Conservation (phyloP, 2,888 invertebrate genomes). For the Gasteruption jaculator region DNA sequence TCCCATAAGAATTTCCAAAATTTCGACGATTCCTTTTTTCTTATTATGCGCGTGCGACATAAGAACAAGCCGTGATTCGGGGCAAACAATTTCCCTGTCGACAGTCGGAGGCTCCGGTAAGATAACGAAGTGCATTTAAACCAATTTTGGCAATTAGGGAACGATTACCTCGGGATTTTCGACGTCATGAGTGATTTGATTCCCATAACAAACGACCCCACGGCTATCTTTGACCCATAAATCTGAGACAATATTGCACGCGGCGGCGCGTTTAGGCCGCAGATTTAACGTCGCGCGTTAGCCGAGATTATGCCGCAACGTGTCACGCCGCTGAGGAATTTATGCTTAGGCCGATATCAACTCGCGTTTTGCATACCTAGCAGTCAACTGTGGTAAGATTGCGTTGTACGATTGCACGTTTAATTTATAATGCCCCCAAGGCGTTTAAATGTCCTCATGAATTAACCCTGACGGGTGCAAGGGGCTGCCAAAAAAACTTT, state of each 20-base stretch:
- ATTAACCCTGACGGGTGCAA: conserved; percentile 15
- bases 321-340: conserved; percentile 48
- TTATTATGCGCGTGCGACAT: too few species aligned
- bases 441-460: conserved; percentile 25
- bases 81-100: too few species aligned
- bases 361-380: conserved; percentile 41
- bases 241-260: conserved; percentile 42
- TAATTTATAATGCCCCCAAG: conserved; percentile 32
- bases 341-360: conserved; percentile 49
- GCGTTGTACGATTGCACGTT: conserved; percentile 29
- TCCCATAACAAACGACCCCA: conserved; percentile 34
- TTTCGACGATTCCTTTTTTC: too few species aligned
- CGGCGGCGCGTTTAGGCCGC: conserved; percentile 29
- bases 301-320: conserved; percentile 43
- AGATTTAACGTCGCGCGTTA: conserved; percentile 37
- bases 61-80: too few species aligned
- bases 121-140: too few species aligned
- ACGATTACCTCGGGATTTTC: conserved; percentile 27
- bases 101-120: too few species aligned
- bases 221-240: conserved; percentile 37
- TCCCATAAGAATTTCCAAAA: too few species aligned
- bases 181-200: conserved; percentile 32
- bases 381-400: too few species aligned
- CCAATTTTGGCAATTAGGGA: conserved; percentile 40
- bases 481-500: too few species aligned